Conservation (phyloP, 2,113 vertebrate species). For the Nibea albiflora region DNA sequence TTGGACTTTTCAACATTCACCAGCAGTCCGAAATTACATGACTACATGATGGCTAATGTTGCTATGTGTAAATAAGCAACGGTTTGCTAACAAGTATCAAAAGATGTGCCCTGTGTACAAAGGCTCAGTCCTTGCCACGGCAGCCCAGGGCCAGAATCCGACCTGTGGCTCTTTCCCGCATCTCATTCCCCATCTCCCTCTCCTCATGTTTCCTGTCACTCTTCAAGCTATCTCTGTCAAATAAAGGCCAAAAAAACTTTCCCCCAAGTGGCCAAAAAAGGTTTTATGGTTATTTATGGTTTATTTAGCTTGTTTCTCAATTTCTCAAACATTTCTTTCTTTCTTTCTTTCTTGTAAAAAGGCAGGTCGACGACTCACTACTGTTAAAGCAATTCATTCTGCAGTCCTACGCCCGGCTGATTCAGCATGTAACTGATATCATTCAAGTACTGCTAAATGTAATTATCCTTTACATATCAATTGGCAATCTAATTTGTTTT, state of each 20-base stretch:
- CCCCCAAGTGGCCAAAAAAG: background rate
- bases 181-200: too few species aligned
- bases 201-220: too few species aligned
- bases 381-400: background rate
- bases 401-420: constrained; percentile 15
- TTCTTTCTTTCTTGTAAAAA: background rate
- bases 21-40: too few species aligned
- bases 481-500: constrained; percentile 55
- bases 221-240: too few species aligned
- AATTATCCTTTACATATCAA: constrained; percentile 47
- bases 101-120: background rate
- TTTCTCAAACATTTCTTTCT: background rate
- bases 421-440: constrained; percentile 47
- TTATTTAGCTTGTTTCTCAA: background rate
- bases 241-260: too few species aligned
- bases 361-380: constrained; percentile 4
- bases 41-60: too few species aligned
- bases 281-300: background rate
- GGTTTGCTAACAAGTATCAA: background rate
- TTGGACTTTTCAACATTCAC: too few species aligned
- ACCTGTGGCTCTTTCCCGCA: too few species aligned
- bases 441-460: constrained; percentile 37
- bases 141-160: too few species aligned
- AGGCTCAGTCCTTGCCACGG: too few species aligned
- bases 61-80: too few species aligned